phyloP scores from a whole-genome alignment of 2,113 vertebrate species.

The Stictonetta naevosa region DNA sequence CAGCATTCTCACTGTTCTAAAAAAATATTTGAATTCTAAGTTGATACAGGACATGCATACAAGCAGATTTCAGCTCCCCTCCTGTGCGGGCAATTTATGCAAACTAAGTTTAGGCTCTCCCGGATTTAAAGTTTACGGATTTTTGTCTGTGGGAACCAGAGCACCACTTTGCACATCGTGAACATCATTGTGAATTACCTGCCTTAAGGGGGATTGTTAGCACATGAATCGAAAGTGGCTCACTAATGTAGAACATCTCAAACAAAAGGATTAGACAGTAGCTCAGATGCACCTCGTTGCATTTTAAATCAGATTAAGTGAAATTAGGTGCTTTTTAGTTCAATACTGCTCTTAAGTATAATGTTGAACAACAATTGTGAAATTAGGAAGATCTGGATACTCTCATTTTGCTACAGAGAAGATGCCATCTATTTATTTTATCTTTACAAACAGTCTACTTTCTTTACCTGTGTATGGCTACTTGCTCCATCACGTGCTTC shows the following conservation, averaged over 20 bases:
- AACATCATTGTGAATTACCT: constrained; percentile 31
- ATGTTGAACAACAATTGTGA: not conserved
- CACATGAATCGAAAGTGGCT: constrained; percentile 51
- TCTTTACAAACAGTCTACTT: not conserved
- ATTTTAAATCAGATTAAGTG: constrained; percentile 33
- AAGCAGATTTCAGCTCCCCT: constrained; percentile 12
- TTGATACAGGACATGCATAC: not conserved
- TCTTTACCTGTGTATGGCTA: not conserved
- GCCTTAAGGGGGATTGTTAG: constrained; percentile 46
- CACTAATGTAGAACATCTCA: constrained; percentile 28
- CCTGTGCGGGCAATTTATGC: constrained; percentile 6
- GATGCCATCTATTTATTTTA: constrained; percentile 43
- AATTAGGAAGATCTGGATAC: not conserved
- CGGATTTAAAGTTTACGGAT: constrained; percentile 51
- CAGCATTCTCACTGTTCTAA: constrained; percentile 18
- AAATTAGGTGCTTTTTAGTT: constrained; percentile 15
- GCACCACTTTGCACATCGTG: not conserved
- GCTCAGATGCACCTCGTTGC: not conserved
- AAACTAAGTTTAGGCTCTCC: constrained; percentile 40
- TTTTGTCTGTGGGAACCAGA: constrained; percentile 24
- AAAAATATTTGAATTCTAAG: constrained; percentile 29
- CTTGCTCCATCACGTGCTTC: not conserved
- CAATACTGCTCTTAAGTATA: not conserved
- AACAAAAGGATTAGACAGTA: constrained; percentile 53
- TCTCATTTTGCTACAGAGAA: not conserved